These are phyloP conservation scores for Myrmophylax atrothorax DNA, from an alignment of 2,113 vertebrate genomes.

Conservation along the genomic window DNA sequence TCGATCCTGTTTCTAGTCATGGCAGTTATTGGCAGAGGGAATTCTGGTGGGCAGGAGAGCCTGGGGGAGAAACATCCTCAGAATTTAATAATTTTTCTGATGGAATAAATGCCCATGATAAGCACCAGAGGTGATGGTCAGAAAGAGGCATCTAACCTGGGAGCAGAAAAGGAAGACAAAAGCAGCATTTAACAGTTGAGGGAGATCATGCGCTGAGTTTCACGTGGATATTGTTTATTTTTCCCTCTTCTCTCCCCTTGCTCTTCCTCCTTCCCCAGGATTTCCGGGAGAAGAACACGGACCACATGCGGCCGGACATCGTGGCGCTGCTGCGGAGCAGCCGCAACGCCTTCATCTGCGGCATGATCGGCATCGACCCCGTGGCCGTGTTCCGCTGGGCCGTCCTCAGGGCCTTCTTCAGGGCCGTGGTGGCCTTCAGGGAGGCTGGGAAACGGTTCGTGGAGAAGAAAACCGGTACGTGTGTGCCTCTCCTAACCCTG, in stretches of 20 bases:
- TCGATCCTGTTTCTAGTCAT: neutral
- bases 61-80: neutral
- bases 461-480: conserved; percentile 89
- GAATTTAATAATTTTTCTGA: neutral
- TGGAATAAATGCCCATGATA: accelerated
- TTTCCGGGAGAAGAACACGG: conserved; percentile 98
- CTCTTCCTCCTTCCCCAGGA: conserved; percentile 76
- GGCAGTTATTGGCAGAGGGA: neutral
- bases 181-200: neutral
- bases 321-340: conserved; percentile 95
- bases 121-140: neutral
- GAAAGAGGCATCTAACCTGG: accelerated
- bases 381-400: conserved; percentile 97
- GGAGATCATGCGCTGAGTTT: accelerated
- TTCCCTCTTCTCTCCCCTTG: neutral
- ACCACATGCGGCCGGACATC: conserved; percentile 97
- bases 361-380: conserved; percentile 93
- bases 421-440: conserved; percentile 90
- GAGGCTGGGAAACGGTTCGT: conserved; percentile 87
- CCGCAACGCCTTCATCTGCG: conserved; percentile 90
- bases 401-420: conserved; percentile 91
- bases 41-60: neutral
- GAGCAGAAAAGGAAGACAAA: neutral
- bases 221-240: neutral
- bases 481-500: neutral